phyloP scores from a whole-genome alignment of 2,797 vertebrate species.

The Amphiprion clarkii region DNA sequence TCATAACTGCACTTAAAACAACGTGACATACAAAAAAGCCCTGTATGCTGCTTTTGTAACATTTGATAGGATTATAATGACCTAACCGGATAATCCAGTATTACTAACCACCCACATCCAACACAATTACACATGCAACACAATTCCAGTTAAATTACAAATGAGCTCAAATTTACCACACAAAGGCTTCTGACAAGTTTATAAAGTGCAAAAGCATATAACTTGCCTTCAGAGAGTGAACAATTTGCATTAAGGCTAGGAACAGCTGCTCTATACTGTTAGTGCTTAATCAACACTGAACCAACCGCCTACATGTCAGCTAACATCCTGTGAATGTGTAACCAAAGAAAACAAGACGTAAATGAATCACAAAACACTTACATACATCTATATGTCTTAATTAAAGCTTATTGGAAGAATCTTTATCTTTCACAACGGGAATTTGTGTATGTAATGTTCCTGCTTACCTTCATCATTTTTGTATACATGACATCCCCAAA shows the following conservation, averaged over 20 bases:
- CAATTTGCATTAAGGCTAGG: background rate
- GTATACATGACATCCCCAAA: background rate
- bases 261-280: background rate
- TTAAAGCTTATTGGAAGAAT: background rate
- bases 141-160: background rate
- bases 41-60: too few species aligned
- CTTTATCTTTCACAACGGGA: background rate
- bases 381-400: background rate
- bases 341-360: slow-evolving; percentile 35
- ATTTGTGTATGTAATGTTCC: background rate
- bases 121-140: background rate
- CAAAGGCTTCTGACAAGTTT: background rate
- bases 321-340: slow-evolving; percentile 60
- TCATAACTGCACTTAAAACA: too few species aligned
- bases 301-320: background rate
- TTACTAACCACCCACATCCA: background rate
- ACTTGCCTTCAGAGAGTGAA: background rate
- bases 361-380: slow-evolving; percentile 36
- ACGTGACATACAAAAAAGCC: too few species aligned
- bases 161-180: background rate
- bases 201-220: background rate
- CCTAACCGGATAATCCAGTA: background rate
- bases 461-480: slow-evolving; percentile 2
- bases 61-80: too few species aligned
- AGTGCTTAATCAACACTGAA: slow-evolving; percentile 9